phyloP scores from a whole-genome alignment of 2,113 vertebrate genomes.

The Condylura cristata region DNA sequence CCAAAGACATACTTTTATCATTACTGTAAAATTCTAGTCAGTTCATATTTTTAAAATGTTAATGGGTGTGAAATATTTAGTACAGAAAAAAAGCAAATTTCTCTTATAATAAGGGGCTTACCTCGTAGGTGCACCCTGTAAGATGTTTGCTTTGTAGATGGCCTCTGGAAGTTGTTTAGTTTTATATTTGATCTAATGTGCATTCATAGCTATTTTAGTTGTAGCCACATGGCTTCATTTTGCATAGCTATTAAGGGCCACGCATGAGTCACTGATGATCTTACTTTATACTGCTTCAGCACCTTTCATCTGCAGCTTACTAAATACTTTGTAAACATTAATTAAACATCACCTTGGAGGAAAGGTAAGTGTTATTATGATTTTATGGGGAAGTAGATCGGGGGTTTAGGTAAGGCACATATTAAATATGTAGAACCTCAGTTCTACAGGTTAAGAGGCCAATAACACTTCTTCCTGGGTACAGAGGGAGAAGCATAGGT shows the following conservation, averaged over 20 bases:
- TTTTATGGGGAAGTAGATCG: constrained; percentile 42
- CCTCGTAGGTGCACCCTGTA: neutral
- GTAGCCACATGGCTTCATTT: constrained; percentile 51
- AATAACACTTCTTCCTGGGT: neutral
- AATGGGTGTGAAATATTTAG: constrained; percentile 9
- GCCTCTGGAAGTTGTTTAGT: neutral
- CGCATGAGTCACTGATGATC: constrained; percentile 72
- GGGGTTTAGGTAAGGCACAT: constrained; percentile 31
- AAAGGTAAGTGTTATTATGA: constrained; percentile 61
- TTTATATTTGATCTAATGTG: constrained; percentile 43
- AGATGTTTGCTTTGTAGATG: constrained; percentile 7
- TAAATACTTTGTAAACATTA: constrained; percentile 71
- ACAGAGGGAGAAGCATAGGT: neutral
- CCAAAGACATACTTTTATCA: neutral
- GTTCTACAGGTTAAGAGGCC: constrained; percentile 7
- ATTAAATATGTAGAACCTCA: constrained; percentile 39
- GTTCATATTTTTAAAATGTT: constrained; percentile 32
- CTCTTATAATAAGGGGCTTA: neutral
- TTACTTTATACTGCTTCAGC: constrained; percentile 35
- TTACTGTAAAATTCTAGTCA: neutral
- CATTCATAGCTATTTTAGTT: constrained; percentile 47
- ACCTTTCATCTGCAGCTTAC: constrained; percentile 73
- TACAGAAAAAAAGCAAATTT: neutral
- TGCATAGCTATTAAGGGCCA: constrained; percentile 57
- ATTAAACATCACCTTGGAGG: constrained; percentile 68